Base-by-base conservation (phyloP, 2,888 invertebrate species). In the Drosophila pseudotakahashii region DNA sequence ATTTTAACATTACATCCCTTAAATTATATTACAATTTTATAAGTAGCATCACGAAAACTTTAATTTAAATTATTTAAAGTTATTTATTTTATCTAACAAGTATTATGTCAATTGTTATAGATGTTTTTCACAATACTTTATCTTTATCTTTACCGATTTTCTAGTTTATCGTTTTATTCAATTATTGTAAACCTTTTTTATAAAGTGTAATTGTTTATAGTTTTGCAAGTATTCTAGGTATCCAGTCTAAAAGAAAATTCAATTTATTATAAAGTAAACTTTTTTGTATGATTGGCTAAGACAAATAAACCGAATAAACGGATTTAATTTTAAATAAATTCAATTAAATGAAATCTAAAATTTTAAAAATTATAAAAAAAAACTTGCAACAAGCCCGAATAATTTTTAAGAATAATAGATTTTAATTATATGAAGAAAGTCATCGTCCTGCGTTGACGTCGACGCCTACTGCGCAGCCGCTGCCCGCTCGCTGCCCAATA, bases 401-500 rank as follows among this genome's bases (percentile, higher is more conserved):
- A 26, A 16, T 19, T 36, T 51, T 37, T 14, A 26, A 34, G 42
- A 54, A 32, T 53, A 34, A 34, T 44, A 45, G 11, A 37, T 10
- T n/a, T 41, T 2, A 13, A 30, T 32, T 32, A 41, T n/a, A 30
- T 16, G 9, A 14, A 23, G 7, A 41, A 34, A 16, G 7, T 75
- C 34, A 66, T 75, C 63, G 63, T 67, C 71, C 42, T 80, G 83
- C 13, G 59, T 11, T 34, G 13, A 16, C 48, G 34, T 11, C 48
- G 48, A 19, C 32, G 48, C 13, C 48, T 48, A 83, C 37, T 73
- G 78, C 70, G 66, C 72, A 26, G 86, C 71, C 48, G 87, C 87
- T 13, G 57, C 59, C 51, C 83, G 83, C 55, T 83, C 88, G 48
- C 62, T 71, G 23, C 76, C 75, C 73, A 83, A 68, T 6, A 83